Conservation (phyloP, 2,888 invertebrate species). For the Phengaris arion region DNA sequence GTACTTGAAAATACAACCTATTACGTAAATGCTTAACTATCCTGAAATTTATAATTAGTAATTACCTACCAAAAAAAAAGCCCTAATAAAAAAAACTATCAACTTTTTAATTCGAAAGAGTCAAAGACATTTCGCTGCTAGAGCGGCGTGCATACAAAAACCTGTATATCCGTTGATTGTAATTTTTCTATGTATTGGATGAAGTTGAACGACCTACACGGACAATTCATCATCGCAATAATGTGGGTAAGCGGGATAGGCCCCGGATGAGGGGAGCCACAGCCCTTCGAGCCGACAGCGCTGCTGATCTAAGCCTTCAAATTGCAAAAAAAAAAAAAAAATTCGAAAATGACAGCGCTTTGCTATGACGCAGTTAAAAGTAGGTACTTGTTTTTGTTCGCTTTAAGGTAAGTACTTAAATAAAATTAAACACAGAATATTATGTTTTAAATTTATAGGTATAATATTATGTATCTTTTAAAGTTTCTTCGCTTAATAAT, state of each 20-base stretch:
- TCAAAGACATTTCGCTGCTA: conserved; percentile 27
- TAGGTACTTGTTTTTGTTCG: too few species aligned
- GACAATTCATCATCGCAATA: conserved; percentile 71
- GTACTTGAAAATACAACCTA: too few species aligned
- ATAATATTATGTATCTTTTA: background rate
- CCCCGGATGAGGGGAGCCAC: conserved; percentile 53
- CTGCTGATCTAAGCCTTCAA: conserved; percentile 47
- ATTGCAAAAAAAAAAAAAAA: conserved; percentile 9
- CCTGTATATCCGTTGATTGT: conserved; percentile 39
- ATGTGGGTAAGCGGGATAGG: conserved; percentile 61
- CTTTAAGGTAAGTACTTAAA: too few species aligned
- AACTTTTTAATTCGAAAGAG: background rate
- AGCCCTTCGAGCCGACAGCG: conserved; percentile 51
- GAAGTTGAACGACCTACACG: conserved; percentile 64
- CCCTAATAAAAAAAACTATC: too few species aligned
- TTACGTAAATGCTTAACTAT: too few species aligned
- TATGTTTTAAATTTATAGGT: too few species aligned
- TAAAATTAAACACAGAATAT: too few species aligned
- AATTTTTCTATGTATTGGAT: conserved; percentile 42
- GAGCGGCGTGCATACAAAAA: conserved; percentile 36
- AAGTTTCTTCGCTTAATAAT: background rate
- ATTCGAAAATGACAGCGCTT: background rate
- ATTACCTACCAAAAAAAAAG: too few species aligned
- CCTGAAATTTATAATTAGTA: too few species aligned
- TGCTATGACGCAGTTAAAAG: too few species aligned